A percentile compares a stretch with the other conserved stretches of the same genome.
Conservation (phyloP, 2,797 vertebrate genomes). For the Dermochelys coriacea region DNA sequence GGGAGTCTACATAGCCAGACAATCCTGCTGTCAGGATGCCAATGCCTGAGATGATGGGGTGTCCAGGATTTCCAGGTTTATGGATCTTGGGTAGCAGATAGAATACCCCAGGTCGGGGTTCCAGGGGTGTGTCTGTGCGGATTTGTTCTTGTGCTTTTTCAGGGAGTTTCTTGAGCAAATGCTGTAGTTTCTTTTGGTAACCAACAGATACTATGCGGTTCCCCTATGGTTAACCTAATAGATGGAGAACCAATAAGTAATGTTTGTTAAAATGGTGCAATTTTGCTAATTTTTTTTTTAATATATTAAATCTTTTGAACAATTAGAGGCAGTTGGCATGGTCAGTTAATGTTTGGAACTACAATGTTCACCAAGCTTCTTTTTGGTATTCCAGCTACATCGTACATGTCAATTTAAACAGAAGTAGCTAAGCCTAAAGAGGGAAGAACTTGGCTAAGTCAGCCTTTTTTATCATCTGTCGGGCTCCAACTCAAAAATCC, state of each 20-base stretch:
- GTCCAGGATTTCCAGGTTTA: no score
- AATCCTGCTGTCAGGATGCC: no score
- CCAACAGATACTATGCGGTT: not conserved
- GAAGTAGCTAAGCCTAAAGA: not conserved
- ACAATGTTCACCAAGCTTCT: not conserved
- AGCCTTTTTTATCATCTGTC: not conserved
- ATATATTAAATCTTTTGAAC: not conserved
- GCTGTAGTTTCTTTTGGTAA: no score
- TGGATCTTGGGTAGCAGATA: no score
- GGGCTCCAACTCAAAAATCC: not conserved
- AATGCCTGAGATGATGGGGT: no score
- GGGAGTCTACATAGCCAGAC: no score
- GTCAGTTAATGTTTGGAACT: not conserved
- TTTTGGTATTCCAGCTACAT: not conserved
- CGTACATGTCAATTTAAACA: not conserved
- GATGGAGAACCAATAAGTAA: not conserved
- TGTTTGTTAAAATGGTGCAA: not conserved
- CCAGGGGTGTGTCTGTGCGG: no score
- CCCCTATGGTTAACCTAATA: not conserved
- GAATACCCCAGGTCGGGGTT: no score
- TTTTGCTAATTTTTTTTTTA: not conserved
- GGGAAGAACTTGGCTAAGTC: not conserved
- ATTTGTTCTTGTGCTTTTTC: no score
- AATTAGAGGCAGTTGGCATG: not conserved
- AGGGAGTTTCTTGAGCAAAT: no score